phyloP scores from a whole-genome alignment of 2,113 vertebrate genomes.

The Myotis brandtii region DNA sequence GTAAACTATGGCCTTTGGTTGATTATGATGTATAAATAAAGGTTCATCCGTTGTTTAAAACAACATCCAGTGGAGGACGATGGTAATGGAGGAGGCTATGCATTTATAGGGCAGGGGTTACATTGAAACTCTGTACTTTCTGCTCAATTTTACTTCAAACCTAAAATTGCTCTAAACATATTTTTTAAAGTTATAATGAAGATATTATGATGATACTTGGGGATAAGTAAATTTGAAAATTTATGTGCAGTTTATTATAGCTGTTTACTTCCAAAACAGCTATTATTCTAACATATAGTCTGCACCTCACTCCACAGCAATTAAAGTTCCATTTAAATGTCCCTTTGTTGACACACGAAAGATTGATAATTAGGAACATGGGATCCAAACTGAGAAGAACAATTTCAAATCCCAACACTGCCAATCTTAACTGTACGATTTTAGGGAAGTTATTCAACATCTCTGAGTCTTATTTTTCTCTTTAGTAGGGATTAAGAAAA shows the following conservation, averaged over 20 bases:
- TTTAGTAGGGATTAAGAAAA: not conserved
- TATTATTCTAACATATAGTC: not conserved
- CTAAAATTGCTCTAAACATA: not conserved
- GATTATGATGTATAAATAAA: not conserved
- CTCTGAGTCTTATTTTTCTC: conserved; percentile 36
- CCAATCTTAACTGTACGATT: not conserved
- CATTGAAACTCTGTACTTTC: not conserved
- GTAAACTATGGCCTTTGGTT: not conserved
- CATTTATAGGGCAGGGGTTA: no score
- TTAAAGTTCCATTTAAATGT: not conserved
- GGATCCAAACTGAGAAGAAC: not conserved
- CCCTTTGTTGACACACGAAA: not conserved
- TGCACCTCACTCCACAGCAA: not conserved
- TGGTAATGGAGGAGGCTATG: not conserved
- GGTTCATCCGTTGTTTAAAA: not conserved
- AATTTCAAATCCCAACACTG: not conserved
- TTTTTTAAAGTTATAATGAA: not conserved
- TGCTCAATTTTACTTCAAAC: not conserved
- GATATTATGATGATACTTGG: not conserved
- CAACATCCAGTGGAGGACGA: no score
- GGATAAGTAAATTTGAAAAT: not conserved
- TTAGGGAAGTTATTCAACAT: conserved; percentile 4
- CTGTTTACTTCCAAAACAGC: not conserved
- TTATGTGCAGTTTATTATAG: not conserved
- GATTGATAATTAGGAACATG: not conserved